Evolutionary conservation across 2,113 vertebrate genomes (phyloP).

Genomic region (Notothenia rossii): DNA sequence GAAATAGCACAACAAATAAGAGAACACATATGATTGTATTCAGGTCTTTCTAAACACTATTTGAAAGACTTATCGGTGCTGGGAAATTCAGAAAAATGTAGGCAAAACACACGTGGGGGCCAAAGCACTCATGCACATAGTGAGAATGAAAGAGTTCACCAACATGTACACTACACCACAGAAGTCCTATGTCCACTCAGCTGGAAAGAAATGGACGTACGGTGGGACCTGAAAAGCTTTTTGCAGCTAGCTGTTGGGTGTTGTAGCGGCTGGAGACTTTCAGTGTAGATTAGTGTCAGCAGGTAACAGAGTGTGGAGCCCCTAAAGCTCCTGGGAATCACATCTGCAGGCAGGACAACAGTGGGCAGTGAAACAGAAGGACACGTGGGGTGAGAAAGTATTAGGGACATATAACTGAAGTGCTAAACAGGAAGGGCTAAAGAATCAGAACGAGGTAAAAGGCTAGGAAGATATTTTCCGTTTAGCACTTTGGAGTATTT

Average conservation of each 20-base stretch:
- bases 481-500: neutral
- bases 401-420: neutral
- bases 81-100: neutral
- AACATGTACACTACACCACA: constrained; percentile 15
- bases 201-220: constrained; percentile 38
- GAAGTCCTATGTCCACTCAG: constrained; percentile 15
- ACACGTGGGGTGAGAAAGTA: constrained; percentile 12
- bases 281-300: constrained; percentile 72
- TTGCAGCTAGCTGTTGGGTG: constrained; percentile 46
- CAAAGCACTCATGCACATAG: constrained; percentile 6
- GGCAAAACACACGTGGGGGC: neutral
- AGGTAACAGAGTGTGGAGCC: constrained; percentile 57
- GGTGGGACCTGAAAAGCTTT: constrained; percentile 59
- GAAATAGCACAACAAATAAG: too few species aligned
- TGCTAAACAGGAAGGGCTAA: constrained; percentile 15
- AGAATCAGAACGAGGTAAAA: neutral
- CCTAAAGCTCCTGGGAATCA: constrained; percentile 29
- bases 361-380: constrained; percentile 15
- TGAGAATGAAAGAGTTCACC: constrained; percentile 17
- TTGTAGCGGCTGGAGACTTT: constrained; percentile 58
- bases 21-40: too few species aligned
- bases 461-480: neutral
- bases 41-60: neutral
- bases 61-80: neutral
- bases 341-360: constrained; percentile 22